Conservation (phyloP, 2,888 invertebrate species). For the Tetropium fuscum region DNA sequence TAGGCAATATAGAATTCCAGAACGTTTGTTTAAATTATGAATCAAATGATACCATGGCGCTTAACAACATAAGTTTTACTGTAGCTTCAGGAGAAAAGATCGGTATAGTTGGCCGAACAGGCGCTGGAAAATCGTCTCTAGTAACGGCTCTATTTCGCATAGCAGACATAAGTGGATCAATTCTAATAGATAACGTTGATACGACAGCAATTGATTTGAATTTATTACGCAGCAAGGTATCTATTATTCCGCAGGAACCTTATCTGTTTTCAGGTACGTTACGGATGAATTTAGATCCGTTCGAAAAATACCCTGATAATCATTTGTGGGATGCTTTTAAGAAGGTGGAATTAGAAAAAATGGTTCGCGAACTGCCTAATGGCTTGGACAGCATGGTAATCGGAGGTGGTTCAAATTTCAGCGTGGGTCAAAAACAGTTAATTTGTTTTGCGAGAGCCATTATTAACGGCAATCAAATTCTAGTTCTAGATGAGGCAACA, state of each 20-base stretch:
- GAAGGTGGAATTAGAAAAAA: constrained; percentile 82
- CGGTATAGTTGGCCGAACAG: constrained; percentile 84
- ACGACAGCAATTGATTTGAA: constrained; percentile 77
- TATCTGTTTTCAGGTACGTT: constrained; percentile 88
- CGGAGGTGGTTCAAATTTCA: constrained; percentile 71
- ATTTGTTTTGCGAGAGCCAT: constrained; percentile 76
- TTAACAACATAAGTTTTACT: constrained; percentile 62
- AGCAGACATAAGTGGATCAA: constrained; percentile 79
- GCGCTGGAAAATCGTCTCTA: constrained; percentile 83
- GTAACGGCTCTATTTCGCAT: constrained; percentile 84
- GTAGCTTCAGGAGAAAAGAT: constrained; percentile 78
- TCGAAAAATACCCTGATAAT: constrained; percentile 81
- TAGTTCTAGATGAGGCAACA: constrained; percentile 76
- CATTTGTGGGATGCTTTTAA: constrained; percentile 87
- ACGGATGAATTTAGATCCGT: constrained; percentile 91
- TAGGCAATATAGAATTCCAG: constrained; percentile 75
- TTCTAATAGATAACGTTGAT: constrained; percentile 83
- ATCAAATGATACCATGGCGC: constrained; percentile 75
- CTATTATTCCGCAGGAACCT: constrained; percentile 89
- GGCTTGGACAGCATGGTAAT: constrained; percentile 75
- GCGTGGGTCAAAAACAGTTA: constrained; percentile 72
- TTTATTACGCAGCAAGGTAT: constrained; percentile 79
- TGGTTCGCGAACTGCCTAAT: constrained; percentile 72
- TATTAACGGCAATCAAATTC: constrained; percentile 61
- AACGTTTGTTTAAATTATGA: constrained; percentile 79